Base-by-base conservation (phyloP, 2,797 vertebrate genomes). In the Gymnodraco acuticeps region DNA sequence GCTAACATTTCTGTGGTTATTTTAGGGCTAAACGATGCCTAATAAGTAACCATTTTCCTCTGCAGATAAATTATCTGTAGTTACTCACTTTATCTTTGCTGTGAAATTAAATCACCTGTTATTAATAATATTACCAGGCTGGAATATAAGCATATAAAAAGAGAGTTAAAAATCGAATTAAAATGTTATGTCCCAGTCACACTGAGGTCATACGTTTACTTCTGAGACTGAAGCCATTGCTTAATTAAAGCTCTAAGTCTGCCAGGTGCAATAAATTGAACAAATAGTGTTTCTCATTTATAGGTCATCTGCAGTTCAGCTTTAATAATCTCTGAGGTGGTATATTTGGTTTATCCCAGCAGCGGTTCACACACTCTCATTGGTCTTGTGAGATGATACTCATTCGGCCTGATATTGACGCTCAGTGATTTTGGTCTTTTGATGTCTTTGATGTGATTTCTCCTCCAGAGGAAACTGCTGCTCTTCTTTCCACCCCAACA, bases 401-500 rank as follows among this genome's bases (percentile, higher is more conserved):
- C 59, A 60, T 73, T 70, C n/a, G 14, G 41, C 62, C 19, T 69
- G 45, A 82, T 75, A 70, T 52, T 64, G 45, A 84, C 16, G 16
- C 63, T 52, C 13, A n/a, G 14, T 45, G 71, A 79, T 88, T 84
- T 74, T 4, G 1, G 47, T 31, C 70, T 75, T 82, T 84, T 83
- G 72, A 89, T 83, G 76, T 80, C 75, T 90, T 84, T 89, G 80
- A 87, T 86, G 75, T 80, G 68, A 78, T 85, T 87, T 83, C 64
- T 81, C 64, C 66, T 74, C 64, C 68, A 61, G 74, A 84, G 64
- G 71, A 87, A 84, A 77, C 56, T 33, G 68, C 64, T 62, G 69
- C 72, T 77, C 64, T 70, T 74, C 45, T 59, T 77, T 77, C 59
- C 65, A 77, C 23, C 43, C 61, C 2, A 17, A 72, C 58, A 80